Conservation (phyloP, 2,888 invertebrate genomes). For the Diloba caeruleocephala region DNA sequence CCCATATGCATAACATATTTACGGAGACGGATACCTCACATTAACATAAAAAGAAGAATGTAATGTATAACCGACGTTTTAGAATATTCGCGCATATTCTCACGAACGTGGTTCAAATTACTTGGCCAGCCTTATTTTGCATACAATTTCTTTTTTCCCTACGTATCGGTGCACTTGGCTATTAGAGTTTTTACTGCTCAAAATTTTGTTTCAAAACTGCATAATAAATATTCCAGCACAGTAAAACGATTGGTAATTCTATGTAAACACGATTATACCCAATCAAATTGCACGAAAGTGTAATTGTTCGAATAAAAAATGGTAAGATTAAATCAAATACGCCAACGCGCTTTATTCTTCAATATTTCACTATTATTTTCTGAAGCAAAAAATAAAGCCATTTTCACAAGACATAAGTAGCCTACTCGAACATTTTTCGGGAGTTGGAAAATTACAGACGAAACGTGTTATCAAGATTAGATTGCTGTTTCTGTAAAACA, state of each 20-base stretch:
- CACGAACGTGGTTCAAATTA: constrained; percentile 67
- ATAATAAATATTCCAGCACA: constrained; percentile 45
- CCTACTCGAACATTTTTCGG: constrained; percentile 28
- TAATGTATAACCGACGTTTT: constrained; percentile 52
- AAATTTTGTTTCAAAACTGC: constrained; percentile 51
- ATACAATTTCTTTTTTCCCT: constrained; percentile 59
- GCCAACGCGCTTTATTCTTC: constrained; percentile 11
- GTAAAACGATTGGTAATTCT: constrained; percentile 41
- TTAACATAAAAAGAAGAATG: constrained; percentile 67
- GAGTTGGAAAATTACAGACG: constrained; percentile 41
- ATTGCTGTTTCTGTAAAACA: constrained; percentile 26
- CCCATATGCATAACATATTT: constrained; percentile 58
- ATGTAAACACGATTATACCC: constrained; percentile 44
- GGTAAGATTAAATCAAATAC: constrained; percentile 33
- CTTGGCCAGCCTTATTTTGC: constrained; percentile 60
- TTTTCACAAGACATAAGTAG: constrained; percentile 26
- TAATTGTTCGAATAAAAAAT: constrained; percentile 29
- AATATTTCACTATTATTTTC: constrained; percentile 18
- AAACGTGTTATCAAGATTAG: constrained; percentile 41
- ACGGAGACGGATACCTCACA: constrained; percentile 58
- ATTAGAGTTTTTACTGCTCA: constrained; percentile 45
- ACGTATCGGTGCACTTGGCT: constrained; percentile 55
- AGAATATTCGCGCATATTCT: constrained; percentile 66
- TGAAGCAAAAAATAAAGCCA: constrained; percentile 23
- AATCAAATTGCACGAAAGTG: constrained; percentile 45